These are phyloP conservation scores for Phymanthus crucifer DNA, from an alignment of 92 coral and sea anemone species.

Conservation along the genomic window DNA sequence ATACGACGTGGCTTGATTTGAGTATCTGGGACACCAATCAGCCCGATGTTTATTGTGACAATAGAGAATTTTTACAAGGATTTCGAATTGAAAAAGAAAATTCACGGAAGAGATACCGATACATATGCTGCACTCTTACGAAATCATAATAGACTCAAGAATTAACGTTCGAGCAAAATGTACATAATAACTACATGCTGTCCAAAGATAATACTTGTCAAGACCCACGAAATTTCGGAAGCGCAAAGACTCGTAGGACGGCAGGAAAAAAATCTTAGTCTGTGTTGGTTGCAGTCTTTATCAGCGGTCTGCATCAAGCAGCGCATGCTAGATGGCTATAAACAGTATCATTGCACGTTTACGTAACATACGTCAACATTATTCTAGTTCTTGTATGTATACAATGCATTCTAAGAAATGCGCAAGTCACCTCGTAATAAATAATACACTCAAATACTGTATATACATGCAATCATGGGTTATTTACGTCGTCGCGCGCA, in stretches of 20 bases:
- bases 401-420: no score
- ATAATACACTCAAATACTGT: no score
- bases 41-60: conserved; percentile 78
- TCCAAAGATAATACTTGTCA: background rate
- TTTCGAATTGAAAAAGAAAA: conserved; percentile 53
- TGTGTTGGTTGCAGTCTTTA: no score
- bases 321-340: no score
- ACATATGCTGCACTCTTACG: conserved; percentile 68
- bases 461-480: no score
- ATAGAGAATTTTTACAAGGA: conserved; percentile 75
- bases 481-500: no score
- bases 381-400: no score
- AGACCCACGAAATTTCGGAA: background rate
- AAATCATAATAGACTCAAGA: conserved; percentile 7
- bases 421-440: no score
- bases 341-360: no score
- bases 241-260: background rate
- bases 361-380: no score
- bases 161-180: background rate
- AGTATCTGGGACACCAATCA: conserved; percentile 58
- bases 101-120: conserved; percentile 59
- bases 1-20: conserved; percentile 74
- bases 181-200: background rate
- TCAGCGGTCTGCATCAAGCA: no score
- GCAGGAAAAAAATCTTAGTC: no score